Percentiles rank a stretch among this genome's conserved stretches.
These are phyloP conservation scores for Smittia aterrima DNA, from an alignment of 2,888 invertebrate species.

Conservation along the genomic window DNA sequence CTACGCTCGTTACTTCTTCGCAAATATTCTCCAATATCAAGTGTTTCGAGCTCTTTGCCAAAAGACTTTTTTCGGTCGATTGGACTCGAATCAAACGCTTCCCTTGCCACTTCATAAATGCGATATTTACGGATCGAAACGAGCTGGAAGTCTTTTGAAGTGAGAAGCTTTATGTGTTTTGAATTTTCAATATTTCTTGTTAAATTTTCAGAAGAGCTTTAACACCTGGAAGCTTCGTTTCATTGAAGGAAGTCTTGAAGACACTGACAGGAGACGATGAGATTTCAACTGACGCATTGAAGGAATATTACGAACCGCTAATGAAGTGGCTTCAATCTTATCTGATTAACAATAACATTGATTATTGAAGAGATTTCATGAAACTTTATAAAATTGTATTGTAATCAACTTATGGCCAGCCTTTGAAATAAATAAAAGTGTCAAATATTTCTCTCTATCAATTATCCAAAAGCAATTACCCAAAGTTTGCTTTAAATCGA, in stretches of 20 bases:
- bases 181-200: conserved; percentile 21
- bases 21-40: conserved; percentile 71
- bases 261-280: conserved; percentile 56
- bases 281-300: conserved; percentile 57
- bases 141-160: conserved; percentile 63
- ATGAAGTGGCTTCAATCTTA: conserved; percentile 55
- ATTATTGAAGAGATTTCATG: no score
- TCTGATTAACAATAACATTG: not conserved
- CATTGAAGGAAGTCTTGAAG: conserved; percentile 58
- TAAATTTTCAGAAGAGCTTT: conserved; percentile 58
- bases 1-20: conserved; percentile 74
- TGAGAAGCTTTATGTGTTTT: conserved; percentile 51
- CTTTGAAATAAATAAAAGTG: no score
- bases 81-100: conserved; percentile 50
- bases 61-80: conserved; percentile 60
- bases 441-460: no score
- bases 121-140: conserved; percentile 70
- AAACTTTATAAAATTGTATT: no score
- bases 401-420: no score
- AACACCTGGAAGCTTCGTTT: conserved; percentile 59
- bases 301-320: conserved; percentile 63
- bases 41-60: conserved; percentile 71
- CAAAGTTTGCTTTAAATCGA: no score
- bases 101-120: conserved; percentile 65
- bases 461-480: no score